These are phyloP conservation scores for Priocnemis perturbator DNA, from an alignment of 2,888 invertebrate genomes.

Conservation along the genomic window DNA sequence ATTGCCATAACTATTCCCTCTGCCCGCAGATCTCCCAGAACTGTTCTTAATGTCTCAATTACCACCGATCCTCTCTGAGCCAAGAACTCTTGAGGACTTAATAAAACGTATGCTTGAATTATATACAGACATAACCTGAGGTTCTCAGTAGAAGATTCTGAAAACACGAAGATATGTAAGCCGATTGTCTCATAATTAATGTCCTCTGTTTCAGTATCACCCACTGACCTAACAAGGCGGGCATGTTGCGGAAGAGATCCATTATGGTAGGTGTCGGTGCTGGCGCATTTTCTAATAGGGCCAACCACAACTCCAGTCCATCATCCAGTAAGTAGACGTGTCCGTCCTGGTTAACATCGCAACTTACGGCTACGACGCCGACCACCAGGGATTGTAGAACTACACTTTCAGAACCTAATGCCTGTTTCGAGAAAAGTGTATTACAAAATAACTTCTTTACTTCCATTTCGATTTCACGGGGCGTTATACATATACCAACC, in stretches of 20 bases:
- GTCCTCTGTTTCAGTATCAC: slow-evolving; percentile 9
- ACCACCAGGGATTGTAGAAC: slow-evolving; percentile 77
- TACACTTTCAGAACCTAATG: slow-evolving; percentile 76
- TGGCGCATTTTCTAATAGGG: slow-evolving; percentile 87
- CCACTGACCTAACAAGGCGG: slow-evolving; percentile 82
- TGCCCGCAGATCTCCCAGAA: slow-evolving; percentile 86
- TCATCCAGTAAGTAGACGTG: slow-evolving; percentile 95
- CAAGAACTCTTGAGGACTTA: slow-evolving; percentile 88
- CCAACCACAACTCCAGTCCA: slow-evolving; percentile 92
- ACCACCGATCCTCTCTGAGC: slow-evolving; percentile 83
- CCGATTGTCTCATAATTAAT: slow-evolving; percentile 3
- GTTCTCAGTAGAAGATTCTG: slow-evolving; percentile 90
- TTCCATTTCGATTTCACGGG: neutral
- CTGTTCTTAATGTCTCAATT: slow-evolving; percentile 82
- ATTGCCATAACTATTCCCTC: slow-evolving; percentile 86
- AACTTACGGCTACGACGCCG: slow-evolving; percentile 84
- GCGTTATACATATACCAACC: slow-evolving; percentile 71
- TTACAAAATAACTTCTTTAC: neutral
- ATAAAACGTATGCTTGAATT: slow-evolving; percentile 87
- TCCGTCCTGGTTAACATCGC: slow-evolving; percentile 85
- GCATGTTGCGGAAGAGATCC: slow-evolving; percentile 85
- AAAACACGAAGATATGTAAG: slow-evolving; percentile 51
- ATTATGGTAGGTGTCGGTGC: slow-evolving; percentile 80
- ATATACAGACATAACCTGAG: slow-evolving; percentile 87
- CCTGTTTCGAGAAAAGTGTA: slow-evolving; percentile 63